Percentiles rank a stretch among this genome's conserved stretches.
Conservation (phyloP, 2,113 vertebrate genomes). For the Salminus brasiliensis region DNA sequence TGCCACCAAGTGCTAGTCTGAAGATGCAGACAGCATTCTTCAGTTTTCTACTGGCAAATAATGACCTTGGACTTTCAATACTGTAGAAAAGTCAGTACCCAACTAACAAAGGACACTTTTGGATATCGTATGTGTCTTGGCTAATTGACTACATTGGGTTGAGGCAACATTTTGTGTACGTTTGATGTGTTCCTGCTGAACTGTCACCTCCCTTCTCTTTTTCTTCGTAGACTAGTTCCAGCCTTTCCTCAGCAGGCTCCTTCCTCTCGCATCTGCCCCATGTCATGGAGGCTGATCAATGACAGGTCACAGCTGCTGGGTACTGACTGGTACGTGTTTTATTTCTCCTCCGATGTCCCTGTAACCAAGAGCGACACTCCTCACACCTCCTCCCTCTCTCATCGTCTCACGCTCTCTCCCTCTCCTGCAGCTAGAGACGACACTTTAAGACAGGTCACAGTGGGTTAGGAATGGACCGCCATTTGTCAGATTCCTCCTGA, state of each 20-base stretch:
- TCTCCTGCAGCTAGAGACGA: constrained; percentile 2
- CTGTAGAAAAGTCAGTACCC: too few species aligned
- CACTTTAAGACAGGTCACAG: constrained; percentile 33
- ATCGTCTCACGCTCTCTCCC: background rate
- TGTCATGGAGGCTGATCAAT: background rate
- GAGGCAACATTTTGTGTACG: too few species aligned
- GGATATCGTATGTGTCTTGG: too few species aligned
- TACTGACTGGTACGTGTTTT: background rate
- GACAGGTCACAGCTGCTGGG: background rate
- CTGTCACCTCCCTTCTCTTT: background rate
- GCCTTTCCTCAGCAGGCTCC: constrained; percentile 16
- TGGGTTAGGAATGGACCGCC: constrained; percentile 8
- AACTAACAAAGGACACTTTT: too few species aligned
- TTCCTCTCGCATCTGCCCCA: background rate
- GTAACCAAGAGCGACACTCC: background rate
- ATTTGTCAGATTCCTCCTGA: constrained; percentile 39
- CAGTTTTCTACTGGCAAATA: too few species aligned
- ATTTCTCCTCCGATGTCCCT: background rate
- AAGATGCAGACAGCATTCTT: too few species aligned
- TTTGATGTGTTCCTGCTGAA: background rate
- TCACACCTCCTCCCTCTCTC: background rate
- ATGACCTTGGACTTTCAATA: too few species aligned
- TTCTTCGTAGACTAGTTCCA: background rate
- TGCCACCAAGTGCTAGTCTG: too few species aligned
- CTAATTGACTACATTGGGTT: too few species aligned